Base-by-base conservation (phyloP, 2,888 invertebrate species). In the Drosophila gaucha region DNA sequence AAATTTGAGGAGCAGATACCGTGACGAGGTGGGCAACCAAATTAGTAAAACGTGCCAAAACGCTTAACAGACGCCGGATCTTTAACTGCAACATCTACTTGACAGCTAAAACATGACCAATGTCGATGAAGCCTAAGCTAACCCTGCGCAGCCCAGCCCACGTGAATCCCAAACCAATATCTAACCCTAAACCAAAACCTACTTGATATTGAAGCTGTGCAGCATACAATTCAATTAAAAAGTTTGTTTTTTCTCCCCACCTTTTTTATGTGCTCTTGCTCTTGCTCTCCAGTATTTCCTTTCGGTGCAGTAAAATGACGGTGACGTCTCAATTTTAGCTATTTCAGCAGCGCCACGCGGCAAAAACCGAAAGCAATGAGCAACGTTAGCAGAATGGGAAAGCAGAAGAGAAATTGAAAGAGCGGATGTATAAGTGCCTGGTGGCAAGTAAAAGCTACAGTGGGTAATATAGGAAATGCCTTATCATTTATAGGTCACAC, bases 141-240 rank as follows among this genome's bases (percentile, higher is more conserved):
- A 6, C 2, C 46, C 9, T n/a, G n/a, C n/a, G n/a, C n/a, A 49
- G 35, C n/a, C 50, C 18, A 28, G 33, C 18, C 35, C 33, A 58
- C 28, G 38, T 31, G 12, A 60, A 52, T 35, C 26, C 41, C 10
- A 38, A 20, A 30, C 39, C 52, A 20, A 63, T 49, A 14, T 38
- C 43, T 12, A 64, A 64, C 49, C 44, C 64, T 22, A 30, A 38
- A 16, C 38, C 35, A 22, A 59, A 52, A 26, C 38, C 31, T 28
- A 38, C 43, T 50, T 58, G 74, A 69, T 83, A 60, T 86, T 79
- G 77, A 83, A 87, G 86, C 80, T 64, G 44, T 83, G 84, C 84
- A 65, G 54, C 70, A 64, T 38, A 86, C 82, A 82, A 86, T 82
- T 82, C 82, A 82, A 82, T 82, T 82, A 82, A 86, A 88, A 79